A percentile compares a stretch with the other conserved stretches of the same genome.
phyloP scores from a whole-genome alignment of 2,888 invertebrate species.

The Nesidiocoris tenuis region DNA sequence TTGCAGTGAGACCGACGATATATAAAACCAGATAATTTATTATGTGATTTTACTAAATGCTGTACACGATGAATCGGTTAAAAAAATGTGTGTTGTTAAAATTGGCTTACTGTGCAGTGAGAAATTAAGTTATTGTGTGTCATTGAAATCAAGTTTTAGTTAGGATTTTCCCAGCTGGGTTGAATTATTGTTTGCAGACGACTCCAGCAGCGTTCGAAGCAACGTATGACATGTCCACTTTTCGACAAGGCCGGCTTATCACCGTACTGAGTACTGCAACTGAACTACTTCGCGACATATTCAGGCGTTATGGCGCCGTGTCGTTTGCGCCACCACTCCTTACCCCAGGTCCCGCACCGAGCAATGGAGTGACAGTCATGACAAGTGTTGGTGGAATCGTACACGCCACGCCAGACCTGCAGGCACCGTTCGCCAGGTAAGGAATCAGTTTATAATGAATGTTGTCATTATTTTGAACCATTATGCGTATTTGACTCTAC shows the following conservation, averaged over 20 bases:
- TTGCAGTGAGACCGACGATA: too few species aligned
- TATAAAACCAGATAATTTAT: too few species aligned
- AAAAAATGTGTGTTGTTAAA: too few species aligned
- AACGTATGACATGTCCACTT: conserved; percentile 68
- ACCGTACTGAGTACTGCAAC: conserved; percentile 26
- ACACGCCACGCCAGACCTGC: conserved; percentile 79
- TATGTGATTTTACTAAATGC: too few species aligned
- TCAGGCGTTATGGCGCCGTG: conserved; percentile 67
- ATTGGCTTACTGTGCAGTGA: too few species aligned
- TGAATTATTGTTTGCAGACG: conserved; percentile 59
- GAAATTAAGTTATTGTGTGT: too few species aligned
- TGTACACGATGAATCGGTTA: too few species aligned
- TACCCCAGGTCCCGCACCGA: conserved; percentile 69
- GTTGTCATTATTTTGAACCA: too few species aligned
- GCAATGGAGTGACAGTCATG: conserved; percentile 75
- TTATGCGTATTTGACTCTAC: too few species aligned
- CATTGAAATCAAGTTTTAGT: too few species aligned
- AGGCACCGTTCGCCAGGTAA: conserved; percentile 68
- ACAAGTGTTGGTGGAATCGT: conserved; percentile 83
- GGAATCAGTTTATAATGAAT: too few species aligned
- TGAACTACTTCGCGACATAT: conserved; percentile 35
- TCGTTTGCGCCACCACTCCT: conserved; percentile 77
- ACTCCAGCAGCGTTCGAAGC: conserved; percentile 70
- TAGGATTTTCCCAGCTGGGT: too few species aligned
- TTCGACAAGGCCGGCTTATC: conserved; percentile 21